phyloP scores from a whole-genome alignment of 2,113 vertebrate genomes.

The Geococcyx californianus region DNA sequence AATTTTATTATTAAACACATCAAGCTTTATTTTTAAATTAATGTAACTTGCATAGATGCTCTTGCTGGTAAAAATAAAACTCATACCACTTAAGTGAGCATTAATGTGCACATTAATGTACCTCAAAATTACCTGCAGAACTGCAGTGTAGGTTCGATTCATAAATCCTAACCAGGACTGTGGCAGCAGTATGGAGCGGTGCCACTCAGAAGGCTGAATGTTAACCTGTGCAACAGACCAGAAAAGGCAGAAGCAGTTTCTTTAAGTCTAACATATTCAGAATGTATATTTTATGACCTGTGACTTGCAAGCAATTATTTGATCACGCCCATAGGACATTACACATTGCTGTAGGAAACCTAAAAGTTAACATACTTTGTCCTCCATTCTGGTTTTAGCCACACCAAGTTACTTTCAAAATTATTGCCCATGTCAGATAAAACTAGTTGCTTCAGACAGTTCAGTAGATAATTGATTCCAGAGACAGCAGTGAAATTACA shows the following conservation, averaged over 20 bases:
- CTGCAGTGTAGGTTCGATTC: constrained; percentile 85
- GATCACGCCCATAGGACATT: rapidly evolving
- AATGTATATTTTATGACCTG: background rate
- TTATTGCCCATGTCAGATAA: background rate
- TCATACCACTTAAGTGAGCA: background rate
- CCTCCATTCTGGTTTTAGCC: background rate
- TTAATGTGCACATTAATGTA: background rate
- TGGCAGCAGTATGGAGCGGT: constrained; percentile 87
- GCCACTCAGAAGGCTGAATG: constrained; percentile 95
- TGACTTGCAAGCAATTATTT: background rate
- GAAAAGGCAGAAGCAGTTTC: background rate
- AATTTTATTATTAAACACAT: no score
- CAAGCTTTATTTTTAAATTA: background rate
- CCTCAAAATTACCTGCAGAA: constrained; percentile 83
- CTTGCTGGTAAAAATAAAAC: background rate
- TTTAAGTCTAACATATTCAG: background rate
- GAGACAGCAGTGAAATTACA: background rate
- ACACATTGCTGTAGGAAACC: background rate
- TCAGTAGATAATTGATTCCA: background rate
- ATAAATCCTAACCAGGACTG: constrained; percentile 92
- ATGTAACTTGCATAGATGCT: background rate
- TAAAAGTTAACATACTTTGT: background rate
- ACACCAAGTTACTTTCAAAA: background rate
- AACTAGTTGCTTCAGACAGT: background rate
- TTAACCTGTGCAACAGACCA: constrained; percentile 81